These are phyloP conservation scores for Eubucco bourcierii DNA, from an alignment of 2,113 vertebrate species.

Conservation along the genomic window DNA sequence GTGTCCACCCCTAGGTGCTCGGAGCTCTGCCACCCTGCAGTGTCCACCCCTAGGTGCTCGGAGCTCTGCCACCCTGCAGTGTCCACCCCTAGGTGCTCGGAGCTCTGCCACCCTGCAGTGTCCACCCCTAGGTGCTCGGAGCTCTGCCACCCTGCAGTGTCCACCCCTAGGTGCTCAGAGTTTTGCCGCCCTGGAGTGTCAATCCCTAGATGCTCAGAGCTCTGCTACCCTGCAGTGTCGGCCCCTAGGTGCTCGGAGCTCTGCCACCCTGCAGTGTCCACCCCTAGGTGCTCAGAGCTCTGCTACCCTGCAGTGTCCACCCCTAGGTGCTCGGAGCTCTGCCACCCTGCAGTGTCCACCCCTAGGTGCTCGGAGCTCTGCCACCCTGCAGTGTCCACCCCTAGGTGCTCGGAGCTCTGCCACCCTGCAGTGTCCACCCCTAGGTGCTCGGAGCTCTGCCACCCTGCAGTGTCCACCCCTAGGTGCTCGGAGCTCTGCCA, in stretches of 20 bases:
- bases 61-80: background rate
- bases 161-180: background rate
- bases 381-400: no score
- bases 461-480: no score
- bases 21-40: background rate
- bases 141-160: background rate
- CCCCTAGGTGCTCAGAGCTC: background rate
- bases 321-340: background rate
- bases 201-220: rapidly evolving
- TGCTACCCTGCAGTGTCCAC: no score
- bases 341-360: no score
- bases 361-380: background rate
- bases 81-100: no score
- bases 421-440: background rate
- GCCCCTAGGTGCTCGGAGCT: background rate
- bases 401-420: background rate
- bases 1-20: no score
- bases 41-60: rapidly evolving
- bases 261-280: background rate
- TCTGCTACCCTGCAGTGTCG: no score
- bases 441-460: background rate
- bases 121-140: rapidly evolving
- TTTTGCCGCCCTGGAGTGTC: no score
- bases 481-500: no score
- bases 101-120: background rate